A percentile compares a stretch with the other conserved stretches of the same genome.
Evolutionary conservation across 2,797 vertebrate species (phyloP).

Genomic region (Zalophus californianus): DNA sequence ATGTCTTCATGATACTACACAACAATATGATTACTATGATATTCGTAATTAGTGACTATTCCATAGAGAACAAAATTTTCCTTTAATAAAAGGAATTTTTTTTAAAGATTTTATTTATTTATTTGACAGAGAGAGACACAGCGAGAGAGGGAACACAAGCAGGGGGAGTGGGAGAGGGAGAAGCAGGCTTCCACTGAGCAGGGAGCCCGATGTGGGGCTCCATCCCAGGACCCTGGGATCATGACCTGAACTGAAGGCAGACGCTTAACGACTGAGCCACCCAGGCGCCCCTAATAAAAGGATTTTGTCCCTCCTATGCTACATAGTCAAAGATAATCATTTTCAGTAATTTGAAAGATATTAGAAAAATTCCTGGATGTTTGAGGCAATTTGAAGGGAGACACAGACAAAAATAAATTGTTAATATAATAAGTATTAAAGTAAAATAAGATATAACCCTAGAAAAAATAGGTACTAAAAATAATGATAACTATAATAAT

Average conservation of each 20-base stretch:
- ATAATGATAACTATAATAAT: neutral
- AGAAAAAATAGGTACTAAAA: neutral
- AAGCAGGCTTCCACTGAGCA: too few relatives aligned
- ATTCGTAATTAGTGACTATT: neutral
- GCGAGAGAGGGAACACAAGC: too few relatives aligned
- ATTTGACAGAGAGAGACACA: too few relatives aligned
- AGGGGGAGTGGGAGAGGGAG: too few relatives aligned
- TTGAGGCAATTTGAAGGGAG: constrained; percentile 4
- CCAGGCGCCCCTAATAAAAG: neutral
- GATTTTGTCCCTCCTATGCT: neutral
- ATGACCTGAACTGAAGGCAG: too few relatives aligned
- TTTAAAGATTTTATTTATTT: too few relatives aligned
- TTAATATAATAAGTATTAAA: neutral
- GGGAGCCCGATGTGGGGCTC: too few relatives aligned
- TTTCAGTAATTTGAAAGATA: constrained; percentile 16
- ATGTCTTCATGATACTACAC: neutral
- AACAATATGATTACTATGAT: neutral
- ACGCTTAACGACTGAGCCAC: too few relatives aligned
- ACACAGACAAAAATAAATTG: neutral
- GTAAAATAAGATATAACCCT: neutral
- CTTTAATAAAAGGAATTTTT: neutral
- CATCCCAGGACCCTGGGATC: too few relatives aligned
- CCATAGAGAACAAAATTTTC: neutral
- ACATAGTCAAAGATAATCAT: neutral
- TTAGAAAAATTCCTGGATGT: neutral